Conservation (phyloP, 1,140 invertebrate genomes). For the Achroia grisella region DNA sequence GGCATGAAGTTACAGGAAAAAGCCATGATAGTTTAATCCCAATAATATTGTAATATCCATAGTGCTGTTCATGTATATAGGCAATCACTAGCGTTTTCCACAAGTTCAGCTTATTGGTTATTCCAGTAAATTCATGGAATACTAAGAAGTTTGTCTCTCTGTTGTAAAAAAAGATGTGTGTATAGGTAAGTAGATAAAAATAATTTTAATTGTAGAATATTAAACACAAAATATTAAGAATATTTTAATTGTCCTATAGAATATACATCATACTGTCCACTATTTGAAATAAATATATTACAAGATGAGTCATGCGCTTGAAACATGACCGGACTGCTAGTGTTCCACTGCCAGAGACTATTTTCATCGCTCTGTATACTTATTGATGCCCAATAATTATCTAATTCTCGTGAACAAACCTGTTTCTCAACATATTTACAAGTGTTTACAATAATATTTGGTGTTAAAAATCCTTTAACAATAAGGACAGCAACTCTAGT, state of each 20-base stretch:
- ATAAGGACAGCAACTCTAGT: conserved; percentile 40
- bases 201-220: no score
- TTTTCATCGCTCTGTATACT: conserved; percentile 53
- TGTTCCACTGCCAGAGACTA: conserved; percentile 39
- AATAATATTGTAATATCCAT: no score
- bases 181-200: no score
- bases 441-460: conserved; percentile 26
- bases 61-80: no score
- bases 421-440: conserved; percentile 29
- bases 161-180: no score
- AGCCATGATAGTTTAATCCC: no score
- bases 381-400: conserved; percentile 48
- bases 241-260: conserved; percentile 56
- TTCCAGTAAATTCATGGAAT: no score
- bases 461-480: conserved; percentile 45
- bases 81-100: no score
- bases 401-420: conserved; percentile 31
- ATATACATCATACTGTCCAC: conserved; percentile 23
- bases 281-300: conserved; percentile 45
- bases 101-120: no score
- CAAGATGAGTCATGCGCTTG: conserved; percentile 45
- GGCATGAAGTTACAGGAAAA: no score
- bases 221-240: conserved; percentile 27
- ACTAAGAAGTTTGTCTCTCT: no score
- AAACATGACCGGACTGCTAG: conserved; percentile 33